phyloP scores from a whole-genome alignment of 1,140 invertebrate genomes.

The Lepidurus apus region DNA sequence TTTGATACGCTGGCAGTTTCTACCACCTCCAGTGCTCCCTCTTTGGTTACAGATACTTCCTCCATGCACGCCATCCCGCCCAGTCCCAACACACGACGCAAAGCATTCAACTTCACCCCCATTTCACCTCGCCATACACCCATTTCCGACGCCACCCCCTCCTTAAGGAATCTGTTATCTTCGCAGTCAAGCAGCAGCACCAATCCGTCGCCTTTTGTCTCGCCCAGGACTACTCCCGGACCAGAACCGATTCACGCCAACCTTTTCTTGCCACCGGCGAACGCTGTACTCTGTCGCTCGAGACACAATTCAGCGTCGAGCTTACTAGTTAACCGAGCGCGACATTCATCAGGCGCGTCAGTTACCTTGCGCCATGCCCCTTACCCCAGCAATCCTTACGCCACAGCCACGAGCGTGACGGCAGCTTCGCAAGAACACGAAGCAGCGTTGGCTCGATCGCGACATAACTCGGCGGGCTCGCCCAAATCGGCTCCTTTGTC shows the following conservation, averaged over 20 bases:
- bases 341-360: conserved; percentile 41
- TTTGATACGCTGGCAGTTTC: conserved; percentile 50
- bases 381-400: conserved; percentile 37
- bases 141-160: conserved; percentile 29
- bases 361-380: conserved; percentile 38
- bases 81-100: conserved; percentile 59
- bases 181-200: conserved; percentile 42
- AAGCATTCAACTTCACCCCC: conserved; percentile 75
- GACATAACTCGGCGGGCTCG: conserved; percentile 39
- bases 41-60: background rate
- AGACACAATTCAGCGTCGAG: conserved; percentile 43
- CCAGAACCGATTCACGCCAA: conserved; percentile 41
- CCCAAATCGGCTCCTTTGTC: conserved; percentile 41
- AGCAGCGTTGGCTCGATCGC: conserved; percentile 32
- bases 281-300: conserved; percentile 42
- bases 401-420: conserved; percentile 35
- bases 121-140: conserved; percentile 61
- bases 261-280: conserved; percentile 30
- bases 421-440: background rate
- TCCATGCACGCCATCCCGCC: conserved; percentile 45
- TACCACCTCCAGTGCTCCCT: conserved; percentile 20
- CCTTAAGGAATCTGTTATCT: conserved; percentile 23
- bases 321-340: conserved; percentile 38
- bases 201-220: conserved; percentile 73
- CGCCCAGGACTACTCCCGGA: conserved; percentile 68